Evolutionary conservation across 1,140 invertebrate genomes (phyloP).

Genomic region (Drosophila obscura): DNA sequence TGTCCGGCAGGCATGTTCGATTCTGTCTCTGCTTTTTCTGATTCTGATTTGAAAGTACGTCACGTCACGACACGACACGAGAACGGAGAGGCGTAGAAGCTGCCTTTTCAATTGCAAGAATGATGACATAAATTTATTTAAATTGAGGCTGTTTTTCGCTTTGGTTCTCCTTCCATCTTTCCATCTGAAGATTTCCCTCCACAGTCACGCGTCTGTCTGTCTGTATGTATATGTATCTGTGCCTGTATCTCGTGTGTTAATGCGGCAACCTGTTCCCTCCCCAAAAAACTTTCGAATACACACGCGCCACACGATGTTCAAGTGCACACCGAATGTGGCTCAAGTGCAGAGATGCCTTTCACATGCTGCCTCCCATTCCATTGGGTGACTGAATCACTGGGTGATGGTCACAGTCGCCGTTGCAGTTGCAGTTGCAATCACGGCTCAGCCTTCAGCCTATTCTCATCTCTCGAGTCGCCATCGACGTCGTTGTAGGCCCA

Average conservation of each 20-base stretch:
- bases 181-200: constrained; percentile 29
- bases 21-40: constrained; percentile 28
- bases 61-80: constrained; percentile 28
- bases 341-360: constrained; percentile 73
- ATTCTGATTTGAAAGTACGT: constrained; percentile 57
- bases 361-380: constrained; percentile 37
- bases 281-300: constrained; percentile 59
- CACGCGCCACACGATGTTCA: constrained; percentile 36
- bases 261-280: constrained; percentile 48
- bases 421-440: not conserved
- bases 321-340: constrained; percentile 71
- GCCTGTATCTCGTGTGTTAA: constrained; percentile 29
- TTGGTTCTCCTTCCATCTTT: not conserved
- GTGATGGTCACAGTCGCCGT: constrained; percentile 25
- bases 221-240: constrained; percentile 19
- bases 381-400: constrained; percentile 28
- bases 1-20: constrained; percentile 29
- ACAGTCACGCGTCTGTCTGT: constrained; percentile 36
- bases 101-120: constrained; percentile 51
- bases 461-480: not conserved
- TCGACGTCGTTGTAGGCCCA: constrained; percentile 28
- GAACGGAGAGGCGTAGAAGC: constrained; percentile 1
- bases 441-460: no score
- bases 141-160: constrained; percentile 48
- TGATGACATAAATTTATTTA: constrained; percentile 66